Percentiles rank a stretch among this genome's conserved stretches.
These are phyloP conservation scores for Dryobota labecula DNA, from an alignment of 2,888 invertebrate species.

Conservation along the genomic window DNA sequence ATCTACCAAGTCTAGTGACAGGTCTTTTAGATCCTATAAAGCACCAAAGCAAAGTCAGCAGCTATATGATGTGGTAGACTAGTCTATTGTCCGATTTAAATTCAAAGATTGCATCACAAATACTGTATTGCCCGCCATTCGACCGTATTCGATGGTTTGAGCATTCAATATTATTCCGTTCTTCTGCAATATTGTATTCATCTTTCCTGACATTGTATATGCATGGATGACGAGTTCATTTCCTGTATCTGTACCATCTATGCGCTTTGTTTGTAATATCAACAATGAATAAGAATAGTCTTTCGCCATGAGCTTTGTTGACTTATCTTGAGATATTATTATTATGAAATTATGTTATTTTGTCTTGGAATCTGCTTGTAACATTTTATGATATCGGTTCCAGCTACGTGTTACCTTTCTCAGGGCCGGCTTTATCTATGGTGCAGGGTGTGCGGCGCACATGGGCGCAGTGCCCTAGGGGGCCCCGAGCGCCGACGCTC, in stretches of 20 bases:
- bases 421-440: too few species aligned
- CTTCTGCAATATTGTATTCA: conserved; percentile 36
- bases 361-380: background rate
- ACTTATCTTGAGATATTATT: background rate
- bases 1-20: too few species aligned
- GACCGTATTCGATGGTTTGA: too few species aligned
- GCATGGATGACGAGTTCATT: conserved; percentile 37
- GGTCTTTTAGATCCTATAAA: too few species aligned
- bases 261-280: conserved; percentile 14
- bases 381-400: background rate
- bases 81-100: too few species aligned
- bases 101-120: too few species aligned
- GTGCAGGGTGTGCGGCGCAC: too few species aligned
- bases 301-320: background rate
- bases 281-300: conserved; percentile 18
- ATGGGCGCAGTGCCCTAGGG: too few species aligned
- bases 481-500: too few species aligned
- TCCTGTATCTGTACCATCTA: conserved; percentile 28
- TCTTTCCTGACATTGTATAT: conserved; percentile 23
- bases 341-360: conserved; percentile 6
- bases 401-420: background rate
- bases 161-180: conserved; percentile 21
- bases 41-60: too few species aligned
- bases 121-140: too few species aligned
- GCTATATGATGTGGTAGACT: too few species aligned